Conservation (phyloP, 2,888 invertebrate genomes). For the Nemotelus pantherinus region DNA sequence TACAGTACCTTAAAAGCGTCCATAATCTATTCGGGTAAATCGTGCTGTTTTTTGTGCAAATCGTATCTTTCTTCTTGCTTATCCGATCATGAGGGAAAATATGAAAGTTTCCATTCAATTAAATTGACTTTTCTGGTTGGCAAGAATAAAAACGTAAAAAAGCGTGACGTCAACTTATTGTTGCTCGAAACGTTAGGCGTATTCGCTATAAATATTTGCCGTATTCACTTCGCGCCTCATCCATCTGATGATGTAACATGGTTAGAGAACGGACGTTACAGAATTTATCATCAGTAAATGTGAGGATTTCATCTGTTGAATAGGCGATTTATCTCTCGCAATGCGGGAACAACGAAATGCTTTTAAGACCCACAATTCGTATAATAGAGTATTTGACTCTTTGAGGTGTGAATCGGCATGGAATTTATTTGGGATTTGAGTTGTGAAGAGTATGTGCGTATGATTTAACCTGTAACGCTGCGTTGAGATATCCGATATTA, state of each 20-base stretch:
- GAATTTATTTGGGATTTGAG: no score
- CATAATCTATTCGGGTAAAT: not conserved
- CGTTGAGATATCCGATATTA: no score
- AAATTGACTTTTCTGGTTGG: not conserved
- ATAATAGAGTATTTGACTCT: no score
- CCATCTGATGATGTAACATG: slow-evolving; percentile 15
- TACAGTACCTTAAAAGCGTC: not conserved
- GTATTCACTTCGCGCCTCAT: not conserved
- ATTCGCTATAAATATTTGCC: not conserved
- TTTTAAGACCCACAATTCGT: not conserved
- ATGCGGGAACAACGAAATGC: slow-evolving; percentile 20
- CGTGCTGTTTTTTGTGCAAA: not conserved
- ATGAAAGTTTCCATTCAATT: slow-evolving; percentile 11
- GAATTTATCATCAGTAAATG: not conserved
- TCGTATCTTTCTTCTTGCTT: not conserved
- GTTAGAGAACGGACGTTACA: not conserved
- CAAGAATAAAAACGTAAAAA: no score
- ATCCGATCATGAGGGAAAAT: not conserved
- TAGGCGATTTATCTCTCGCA: slow-evolving; percentile 25
- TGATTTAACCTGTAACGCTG: no score
- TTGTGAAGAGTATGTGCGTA: no score
- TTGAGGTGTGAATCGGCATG: no score
- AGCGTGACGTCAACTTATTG: no score
- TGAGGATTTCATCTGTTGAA: slow-evolving; percentile 19
- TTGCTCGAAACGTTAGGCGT: no score